These are phyloP conservation scores for Drosophila navojoa DNA, from an alignment of 1,140 invertebrate genomes.

Conservation along the genomic window DNA sequence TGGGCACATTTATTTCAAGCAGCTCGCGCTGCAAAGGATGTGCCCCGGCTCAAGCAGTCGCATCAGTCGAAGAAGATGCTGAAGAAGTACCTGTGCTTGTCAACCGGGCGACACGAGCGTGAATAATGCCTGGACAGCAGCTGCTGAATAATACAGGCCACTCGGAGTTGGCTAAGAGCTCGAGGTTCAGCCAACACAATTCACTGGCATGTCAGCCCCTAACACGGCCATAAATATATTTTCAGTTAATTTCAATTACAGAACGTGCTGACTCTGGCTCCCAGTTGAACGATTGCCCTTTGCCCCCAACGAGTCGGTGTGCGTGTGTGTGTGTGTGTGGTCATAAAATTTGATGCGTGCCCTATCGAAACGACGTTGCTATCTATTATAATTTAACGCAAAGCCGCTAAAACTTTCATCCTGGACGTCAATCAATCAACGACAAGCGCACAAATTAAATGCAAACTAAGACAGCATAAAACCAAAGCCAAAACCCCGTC, in stretches of 20 bases:
- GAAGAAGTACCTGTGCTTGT: constrained; percentile 34
- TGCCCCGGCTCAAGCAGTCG: too few relatives aligned
- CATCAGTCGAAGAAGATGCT: not conserved
- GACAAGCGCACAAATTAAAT: constrained; percentile 78
- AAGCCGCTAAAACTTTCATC: constrained; percentile 78
- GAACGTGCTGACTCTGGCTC: constrained; percentile 36
- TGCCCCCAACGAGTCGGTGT: constrained; percentile 12
- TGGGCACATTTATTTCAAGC: constrained; percentile 11
- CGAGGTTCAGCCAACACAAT: not conserved
- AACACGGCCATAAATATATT: constrained; percentile 74
- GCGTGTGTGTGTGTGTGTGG: constrained; percentile 22
- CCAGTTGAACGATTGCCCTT: constrained; percentile 8
- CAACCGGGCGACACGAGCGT: constrained; percentile 28
- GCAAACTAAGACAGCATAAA: constrained; percentile 57
- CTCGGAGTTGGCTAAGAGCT: constrained; percentile 3
- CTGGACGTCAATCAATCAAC: constrained; percentile 77
- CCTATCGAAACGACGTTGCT: constrained; percentile 54
- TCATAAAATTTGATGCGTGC: constrained; percentile 78
- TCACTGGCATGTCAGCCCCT: constrained; percentile 26
- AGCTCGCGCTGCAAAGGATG: constrained; percentile 4
- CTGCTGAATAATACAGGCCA: constrained; percentile 44
- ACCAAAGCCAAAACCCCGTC: constrained; percentile 32
- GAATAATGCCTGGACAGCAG: constrained; percentile 44
- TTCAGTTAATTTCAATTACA: constrained; percentile 78
- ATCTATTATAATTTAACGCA: constrained; percentile 76